These are phyloP conservation scores for Zosterops hypoxanthus DNA, from an alignment of 2,113 vertebrate genomes.

Conservation along the genomic window DNA sequence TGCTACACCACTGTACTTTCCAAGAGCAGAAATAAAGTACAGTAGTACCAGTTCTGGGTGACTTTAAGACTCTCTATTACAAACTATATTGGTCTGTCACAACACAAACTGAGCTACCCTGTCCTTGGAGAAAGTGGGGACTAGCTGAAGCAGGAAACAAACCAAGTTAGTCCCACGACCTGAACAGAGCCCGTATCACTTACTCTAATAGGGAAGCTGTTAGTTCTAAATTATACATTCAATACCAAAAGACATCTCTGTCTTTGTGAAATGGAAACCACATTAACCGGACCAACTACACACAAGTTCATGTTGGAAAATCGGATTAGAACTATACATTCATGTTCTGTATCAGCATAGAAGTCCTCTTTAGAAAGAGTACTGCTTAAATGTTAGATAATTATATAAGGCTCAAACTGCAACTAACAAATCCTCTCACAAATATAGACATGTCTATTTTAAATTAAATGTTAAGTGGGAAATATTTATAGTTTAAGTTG, in stretches of 20 bases:
- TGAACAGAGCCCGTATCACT: neutral
- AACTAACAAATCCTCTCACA: slow-evolving; percentile 13
- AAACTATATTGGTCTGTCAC: neutral
- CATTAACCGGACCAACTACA: neutral
- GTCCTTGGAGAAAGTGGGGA: neutral
- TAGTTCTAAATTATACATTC: neutral
- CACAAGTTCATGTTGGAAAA: neutral
- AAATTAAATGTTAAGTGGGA: slow-evolving; percentile 25
- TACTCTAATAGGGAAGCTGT: neutral
- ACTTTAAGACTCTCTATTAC: neutral
- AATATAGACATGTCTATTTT: slow-evolving; percentile 18
- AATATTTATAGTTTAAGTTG: slow-evolving; percentile 43
- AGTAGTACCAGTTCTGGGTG: neutral
- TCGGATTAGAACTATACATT: neutral
- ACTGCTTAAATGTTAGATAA: slow-evolving; percentile 13
- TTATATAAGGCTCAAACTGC: neutral
- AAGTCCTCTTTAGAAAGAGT: neutral
- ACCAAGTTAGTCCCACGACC: neutral
- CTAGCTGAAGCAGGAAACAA: neutral
- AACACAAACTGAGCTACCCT: neutral
- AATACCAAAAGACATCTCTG: neutral
- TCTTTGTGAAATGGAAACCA: neutral
- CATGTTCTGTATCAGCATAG: neutral
- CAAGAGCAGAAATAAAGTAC: neutral
- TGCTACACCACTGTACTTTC: neutral